A percentile compares a stretch with the other conserved stretches of the same genome.
These are phyloP conservation scores for Diuraphis noxia DNA, from an alignment of 1,140 invertebrate genomes.

Conservation along the genomic window DNA sequence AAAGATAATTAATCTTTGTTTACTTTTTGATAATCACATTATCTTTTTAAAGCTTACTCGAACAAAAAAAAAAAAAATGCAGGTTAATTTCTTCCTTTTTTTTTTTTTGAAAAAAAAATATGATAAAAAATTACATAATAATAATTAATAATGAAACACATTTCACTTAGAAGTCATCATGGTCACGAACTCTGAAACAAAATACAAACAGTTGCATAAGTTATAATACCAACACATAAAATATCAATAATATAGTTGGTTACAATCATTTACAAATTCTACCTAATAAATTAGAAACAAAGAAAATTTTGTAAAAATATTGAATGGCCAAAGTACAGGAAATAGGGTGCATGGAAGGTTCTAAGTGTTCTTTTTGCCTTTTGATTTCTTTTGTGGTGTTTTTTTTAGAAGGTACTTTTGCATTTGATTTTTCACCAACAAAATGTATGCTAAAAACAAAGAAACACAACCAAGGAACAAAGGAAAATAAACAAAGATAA, in stretches of 20 bases:
- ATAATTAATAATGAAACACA: slow-evolving; percentile 53
- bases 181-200: slow-evolving; percentile 93
- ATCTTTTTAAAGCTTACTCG: slow-evolving; percentile 48
- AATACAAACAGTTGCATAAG: slow-evolving; percentile 58
- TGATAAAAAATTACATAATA: slow-evolving; percentile 54
- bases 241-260: background rate
- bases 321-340: slow-evolving; percentile 5
- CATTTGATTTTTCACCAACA: slow-evolving; percentile 11
- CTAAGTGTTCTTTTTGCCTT: slow-evolving; percentile 16
- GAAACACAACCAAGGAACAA: slow-evolving; percentile 17
- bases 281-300: slow-evolving; percentile 28
- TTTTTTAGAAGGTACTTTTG: background rate
- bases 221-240: background rate
- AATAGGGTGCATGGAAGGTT: background rate
- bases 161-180: slow-evolving; percentile 98
- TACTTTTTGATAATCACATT: slow-evolving; percentile 47
- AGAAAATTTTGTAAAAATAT: slow-evolving; percentile 10
- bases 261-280: slow-evolving; percentile 25
- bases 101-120: slow-evolving; percentile 45
- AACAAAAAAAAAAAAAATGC: slow-evolving; percentile 51
- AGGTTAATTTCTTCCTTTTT: slow-evolving; percentile 49
- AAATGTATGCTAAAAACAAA: slow-evolving; percentile 29
- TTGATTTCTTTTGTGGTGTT: background rate
- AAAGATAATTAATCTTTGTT: slow-evolving; percentile 47
- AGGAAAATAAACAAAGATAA: slow-evolving; percentile 2